Base-by-base conservation (phyloP, 2,797 vertebrate genomes). In the Characodon lateralis region DNA sequence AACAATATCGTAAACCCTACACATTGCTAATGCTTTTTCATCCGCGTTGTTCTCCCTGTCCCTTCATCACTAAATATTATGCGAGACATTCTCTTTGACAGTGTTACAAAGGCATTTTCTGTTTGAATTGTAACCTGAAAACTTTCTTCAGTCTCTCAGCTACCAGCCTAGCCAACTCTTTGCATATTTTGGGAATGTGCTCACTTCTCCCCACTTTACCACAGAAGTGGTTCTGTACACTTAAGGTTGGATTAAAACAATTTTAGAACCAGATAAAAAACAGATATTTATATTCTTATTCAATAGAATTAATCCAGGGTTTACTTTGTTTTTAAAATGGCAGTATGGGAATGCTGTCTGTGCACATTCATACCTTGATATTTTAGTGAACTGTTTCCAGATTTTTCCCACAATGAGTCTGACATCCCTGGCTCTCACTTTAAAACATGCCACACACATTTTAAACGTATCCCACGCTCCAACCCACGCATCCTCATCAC, bases 401-500 rank as follows among this genome's bases (percentile, higher is more conserved):
- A 72, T 35, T 22, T 26, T 61, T 77, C 69, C 1, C 28, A 14
- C 26, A 46, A 22, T 72, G 74, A 35, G 65, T 79, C 61, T 56
- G 58, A 3, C 39, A 74, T n/a, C 35, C 53, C 53, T 46, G 48
- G 35, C 10, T 7, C 77, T 74, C 72, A 72, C 46, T 80, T 86
- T 43, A 71, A 85, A 85, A 70, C 68, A 86, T 39, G 80, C 41
- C 73, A 55, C 46, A 70, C 59, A 39, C 53, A 66, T n/a, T 87
- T 83, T 4, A 69, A 65, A 59, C 41, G 71, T 74, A 63, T 86
- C 50, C 71, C 53, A 50, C 4, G 2, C 71, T 66, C 71, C 1
- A 20, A 72, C 77, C 73, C 46, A 24, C 66, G n/a, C 77, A 71
- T 51, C 73, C 82, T 84, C 78, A 90, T 88, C 84, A 84, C 16